These are phyloP conservation scores for Hippocampus kuda DNA, from an alignment of 2,797 vertebrate species.

Conservation along the genomic window DNA sequence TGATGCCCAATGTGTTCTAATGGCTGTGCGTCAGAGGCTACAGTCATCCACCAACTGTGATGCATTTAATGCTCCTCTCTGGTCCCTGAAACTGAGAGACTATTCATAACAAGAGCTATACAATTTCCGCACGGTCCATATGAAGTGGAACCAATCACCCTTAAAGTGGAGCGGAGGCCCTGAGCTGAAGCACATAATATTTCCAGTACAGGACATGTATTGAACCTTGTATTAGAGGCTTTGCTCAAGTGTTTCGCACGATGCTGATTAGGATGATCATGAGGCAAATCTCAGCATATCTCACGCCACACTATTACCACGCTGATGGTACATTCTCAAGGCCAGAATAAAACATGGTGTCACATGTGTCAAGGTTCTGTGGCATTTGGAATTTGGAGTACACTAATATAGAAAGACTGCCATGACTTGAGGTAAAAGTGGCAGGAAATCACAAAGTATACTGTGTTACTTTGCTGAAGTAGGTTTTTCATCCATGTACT, in stretches of 20 bases:
- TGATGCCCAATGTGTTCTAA: not conserved
- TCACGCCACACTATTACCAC: not conserved
- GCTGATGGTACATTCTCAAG: not conserved
- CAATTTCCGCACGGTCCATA: not conserved
- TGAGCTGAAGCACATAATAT: not conserved
- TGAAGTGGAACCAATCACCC: not conserved
- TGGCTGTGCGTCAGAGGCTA: not conserved
- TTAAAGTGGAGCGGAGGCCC: not conserved
- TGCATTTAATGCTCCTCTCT: not conserved
- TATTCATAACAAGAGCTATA: not conserved
- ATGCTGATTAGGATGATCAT: not conserved
- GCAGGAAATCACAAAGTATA: too few relatives aligned
- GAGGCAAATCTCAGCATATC: not conserved
- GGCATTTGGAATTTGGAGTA: too few relatives aligned
- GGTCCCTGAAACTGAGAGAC: constrained; percentile 1
- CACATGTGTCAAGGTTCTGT: too few relatives aligned
- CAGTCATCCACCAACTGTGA: not conserved
- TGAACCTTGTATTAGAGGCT: not conserved
- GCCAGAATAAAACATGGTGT: not conserved
- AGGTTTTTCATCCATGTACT: too few relatives aligned
- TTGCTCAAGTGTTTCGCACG: not conserved
- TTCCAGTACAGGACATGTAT: not conserved
- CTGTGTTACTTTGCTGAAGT: too few relatives aligned
- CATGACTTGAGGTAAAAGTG: too few relatives aligned
- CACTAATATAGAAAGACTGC: too few relatives aligned